Percentiles rank a stretch among this genome's conserved stretches.
These are phyloP conservation scores for Berghia stephanieae DNA, from an alignment of 1,140 invertebrate genomes.

Conservation along the genomic window DNA sequence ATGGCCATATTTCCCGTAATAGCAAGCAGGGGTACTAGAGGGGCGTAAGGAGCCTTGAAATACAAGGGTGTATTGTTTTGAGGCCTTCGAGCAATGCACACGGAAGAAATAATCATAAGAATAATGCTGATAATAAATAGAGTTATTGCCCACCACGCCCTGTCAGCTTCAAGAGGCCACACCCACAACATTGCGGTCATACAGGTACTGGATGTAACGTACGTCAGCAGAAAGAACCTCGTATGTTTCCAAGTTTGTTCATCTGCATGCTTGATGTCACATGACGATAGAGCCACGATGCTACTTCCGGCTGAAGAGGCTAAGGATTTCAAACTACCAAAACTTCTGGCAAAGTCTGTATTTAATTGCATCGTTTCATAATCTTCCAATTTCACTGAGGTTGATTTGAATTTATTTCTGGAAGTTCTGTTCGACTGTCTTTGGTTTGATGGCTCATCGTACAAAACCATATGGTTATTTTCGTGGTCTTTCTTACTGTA, in stretches of 20 bases:
- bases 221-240: slow-evolving; percentile 47
- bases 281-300: slow-evolving; percentile 47
- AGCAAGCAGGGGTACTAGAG: slow-evolving; percentile 56
- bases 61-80: slow-evolving; percentile 53
- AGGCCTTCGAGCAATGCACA: slow-evolving; percentile 57
- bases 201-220: slow-evolving; percentile 40
- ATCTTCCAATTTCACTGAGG: too few species aligned
- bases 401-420: too few species aligned
- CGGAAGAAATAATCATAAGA: slow-evolving; percentile 41
- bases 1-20: slow-evolving; percentile 59
- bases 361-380: too few species aligned
- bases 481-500: too few species aligned
- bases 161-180: slow-evolving; percentile 22
- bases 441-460: too few species aligned
- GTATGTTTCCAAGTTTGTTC: slow-evolving; percentile 45
- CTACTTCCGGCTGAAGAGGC: slow-evolving; percentile 39
- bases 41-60: slow-evolving; percentile 62
- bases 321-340: too few species aligned
- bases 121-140: slow-evolving; percentile 46
- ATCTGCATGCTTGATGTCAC: slow-evolving; percentile 40
- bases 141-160: slow-evolving; percentile 62
- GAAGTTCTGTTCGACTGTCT: too few species aligned
- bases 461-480: too few species aligned
- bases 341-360: too few species aligned
- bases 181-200: slow-evolving; percentile 29